Percentiles rank a stretch among this genome's conserved stretches.
Evolutionary conservation across 2,797 vertebrate genomes (phyloP).

Genomic region (Nyctibius grandis): DNA sequence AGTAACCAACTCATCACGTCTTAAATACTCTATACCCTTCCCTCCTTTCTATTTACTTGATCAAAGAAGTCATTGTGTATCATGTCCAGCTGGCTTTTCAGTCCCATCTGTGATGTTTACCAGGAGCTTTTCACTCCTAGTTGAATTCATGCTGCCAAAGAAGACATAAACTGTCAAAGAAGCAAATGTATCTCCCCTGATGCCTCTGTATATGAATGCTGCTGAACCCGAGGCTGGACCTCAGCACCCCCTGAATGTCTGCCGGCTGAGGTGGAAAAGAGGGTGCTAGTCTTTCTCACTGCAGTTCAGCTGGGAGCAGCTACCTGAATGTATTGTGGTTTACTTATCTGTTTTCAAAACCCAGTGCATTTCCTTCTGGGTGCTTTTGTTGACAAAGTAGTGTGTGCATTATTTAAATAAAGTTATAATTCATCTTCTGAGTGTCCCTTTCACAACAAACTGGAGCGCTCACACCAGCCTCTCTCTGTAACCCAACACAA

Average conservation of each 20-base stretch:
- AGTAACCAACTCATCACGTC: neutral
- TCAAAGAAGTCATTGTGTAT: neutral
- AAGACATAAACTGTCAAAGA: neutral
- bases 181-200: neutral
- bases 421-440: neutral
- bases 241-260: neutral
- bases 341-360: neutral
- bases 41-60: neutral
- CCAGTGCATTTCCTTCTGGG: neutral
- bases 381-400: neutral
- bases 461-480: fast-evolving
- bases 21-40: neutral
- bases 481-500: neutral
- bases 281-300: neutral
- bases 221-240: neutral
- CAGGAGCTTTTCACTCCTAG: neutral
- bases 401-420: neutral
- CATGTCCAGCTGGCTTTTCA: neutral
- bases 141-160: neutral
- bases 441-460: neutral
- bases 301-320: neutral
- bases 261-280: neutral
- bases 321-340: neutral
- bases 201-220: neutral
- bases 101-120: neutral